A percentile compares a stretch with the other conserved stretches of the same genome.
These are phyloP conservation scores for Ormyrus thymus DNA, from an alignment of 2,888 invertebrate genomes.

Conservation along the genomic window DNA sequence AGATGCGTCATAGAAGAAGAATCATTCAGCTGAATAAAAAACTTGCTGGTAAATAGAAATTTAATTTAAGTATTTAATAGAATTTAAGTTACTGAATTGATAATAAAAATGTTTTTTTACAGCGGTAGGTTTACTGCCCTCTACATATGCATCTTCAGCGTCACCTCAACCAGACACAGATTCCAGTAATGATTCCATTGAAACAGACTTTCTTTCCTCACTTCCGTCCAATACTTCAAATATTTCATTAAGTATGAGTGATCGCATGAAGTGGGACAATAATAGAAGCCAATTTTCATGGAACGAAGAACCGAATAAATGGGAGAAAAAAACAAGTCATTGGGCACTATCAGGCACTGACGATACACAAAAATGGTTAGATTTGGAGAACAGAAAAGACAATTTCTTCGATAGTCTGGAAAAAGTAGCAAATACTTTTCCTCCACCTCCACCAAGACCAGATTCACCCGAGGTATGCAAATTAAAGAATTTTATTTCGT, in stretches of 20 bases:
- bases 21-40: slow-evolving; percentile 76
- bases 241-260: slow-evolving; percentile 1
- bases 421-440: slow-evolving; percentile 47
- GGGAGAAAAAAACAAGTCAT: slow-evolving; percentile 59
- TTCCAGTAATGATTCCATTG: slow-evolving; percentile 70
- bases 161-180: slow-evolving; percentile 68
- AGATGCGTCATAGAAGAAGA: slow-evolving; percentile 73
- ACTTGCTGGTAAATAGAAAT: slow-evolving; percentile 72
- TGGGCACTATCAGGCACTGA: slow-evolving; percentile 56
- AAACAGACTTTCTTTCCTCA: slow-evolving; percentile 63
- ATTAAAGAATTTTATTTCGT: not conserved
- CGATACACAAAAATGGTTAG: slow-evolving; percentile 64
- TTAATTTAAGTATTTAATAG: not conserved
- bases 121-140: slow-evolving; percentile 68
- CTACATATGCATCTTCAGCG: slow-evolving; percentile 59
- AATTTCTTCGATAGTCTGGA: slow-evolving; percentile 66
- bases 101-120: slow-evolving; percentile 3
- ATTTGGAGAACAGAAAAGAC: slow-evolving; percentile 62
- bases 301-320: slow-evolving; percentile 62
- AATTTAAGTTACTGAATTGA: not conserved
- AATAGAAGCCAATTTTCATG: slow-evolving; percentile 57
- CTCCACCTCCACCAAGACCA: slow-evolving; percentile 74
- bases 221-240: slow-evolving; percentile 13
- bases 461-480: slow-evolving; percentile 75
- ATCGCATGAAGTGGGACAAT: slow-evolving; percentile 54